Percentiles rank a stretch among this genome's conserved stretches.
phyloP scores from a whole-genome alignment of 1,140 invertebrate genomes.

The Rhynchophorus ferrugineus region DNA sequence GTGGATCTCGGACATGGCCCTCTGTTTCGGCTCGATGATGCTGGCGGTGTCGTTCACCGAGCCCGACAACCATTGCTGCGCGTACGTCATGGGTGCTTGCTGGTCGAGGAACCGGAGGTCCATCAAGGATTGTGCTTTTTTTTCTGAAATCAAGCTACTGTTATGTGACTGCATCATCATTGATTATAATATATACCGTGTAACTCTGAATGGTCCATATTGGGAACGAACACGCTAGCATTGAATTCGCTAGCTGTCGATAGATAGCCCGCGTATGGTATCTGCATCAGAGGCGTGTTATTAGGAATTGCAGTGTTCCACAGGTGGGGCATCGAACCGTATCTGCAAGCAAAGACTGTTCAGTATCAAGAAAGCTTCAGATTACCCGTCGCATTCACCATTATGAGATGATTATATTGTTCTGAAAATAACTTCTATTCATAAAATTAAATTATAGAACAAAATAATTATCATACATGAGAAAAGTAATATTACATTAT shows the following conservation, averaged over 20 bases:
- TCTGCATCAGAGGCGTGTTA: slow-evolving; percentile 28
- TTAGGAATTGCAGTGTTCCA: slow-evolving; percentile 30
- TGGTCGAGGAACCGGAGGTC: slow-evolving; percentile 44
- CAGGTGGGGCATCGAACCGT: slow-evolving; percentile 32
- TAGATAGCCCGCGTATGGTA: slow-evolving; percentile 30
- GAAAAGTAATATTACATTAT: no score
- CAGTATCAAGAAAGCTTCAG: background rate
- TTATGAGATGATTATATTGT: no score
- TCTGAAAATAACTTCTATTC: no score
- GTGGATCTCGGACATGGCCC: slow-evolving; percentile 18
- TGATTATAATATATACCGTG: no score
- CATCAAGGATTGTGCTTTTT: slow-evolving; percentile 49
- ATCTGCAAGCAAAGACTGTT: slow-evolving; percentile 24
- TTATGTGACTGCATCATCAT: no score
- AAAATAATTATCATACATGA: no score
- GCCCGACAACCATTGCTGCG: slow-evolving; percentile 27
- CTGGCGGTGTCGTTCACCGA: slow-evolving; percentile 20
- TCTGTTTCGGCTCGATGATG: slow-evolving; percentile 2
- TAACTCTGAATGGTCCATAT: no score
- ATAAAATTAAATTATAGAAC: no score
- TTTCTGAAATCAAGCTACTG: slow-evolving; percentile 24
- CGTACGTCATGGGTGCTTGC: slow-evolving; percentile 19
- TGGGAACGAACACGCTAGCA: slow-evolving; percentile 50
- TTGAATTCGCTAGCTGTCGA: slow-evolving; percentile 50
- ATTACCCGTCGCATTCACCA: no score